phyloP scores from a whole-genome alignment of 2,888 invertebrate genomes.

The Micoletzkya japonica region DNA sequence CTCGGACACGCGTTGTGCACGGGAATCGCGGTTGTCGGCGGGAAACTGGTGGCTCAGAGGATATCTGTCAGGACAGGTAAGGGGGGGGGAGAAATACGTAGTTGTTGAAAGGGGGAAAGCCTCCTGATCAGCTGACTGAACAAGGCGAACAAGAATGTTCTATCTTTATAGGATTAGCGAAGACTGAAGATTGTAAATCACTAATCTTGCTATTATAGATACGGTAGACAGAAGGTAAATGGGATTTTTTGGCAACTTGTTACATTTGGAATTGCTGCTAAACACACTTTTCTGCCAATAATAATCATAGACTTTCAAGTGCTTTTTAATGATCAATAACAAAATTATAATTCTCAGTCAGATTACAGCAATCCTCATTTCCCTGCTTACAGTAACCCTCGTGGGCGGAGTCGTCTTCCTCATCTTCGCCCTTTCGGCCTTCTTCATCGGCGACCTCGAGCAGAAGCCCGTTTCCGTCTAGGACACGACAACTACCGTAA shows the following conservation, averaged over 20 bases:
- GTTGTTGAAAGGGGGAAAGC: no score
- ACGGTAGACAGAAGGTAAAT: background rate
- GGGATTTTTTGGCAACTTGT: no score
- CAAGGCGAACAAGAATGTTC: background rate
- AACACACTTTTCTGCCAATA: background rate
- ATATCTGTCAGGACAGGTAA: conserved; percentile 94
- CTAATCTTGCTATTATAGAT: background rate
- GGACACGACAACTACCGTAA: no score
- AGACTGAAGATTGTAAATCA: background rate
- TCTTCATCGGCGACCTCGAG: conserved; percentile 74
- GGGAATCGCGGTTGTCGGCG: conserved; percentile 92
- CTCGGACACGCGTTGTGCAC: conserved; percentile 94
- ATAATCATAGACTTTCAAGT: background rate
- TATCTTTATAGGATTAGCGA: background rate
- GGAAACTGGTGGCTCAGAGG: conserved; percentile 91
- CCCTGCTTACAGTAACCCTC: conserved; percentile 80
- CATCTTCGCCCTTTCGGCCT: conserved; percentile 86
- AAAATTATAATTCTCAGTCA: no score
- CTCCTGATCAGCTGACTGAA: no score
- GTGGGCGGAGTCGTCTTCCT: conserved; percentile 94
- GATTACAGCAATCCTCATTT: background rate
- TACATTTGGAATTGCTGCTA: no score
- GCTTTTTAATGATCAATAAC: no score
- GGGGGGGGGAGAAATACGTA: no score
- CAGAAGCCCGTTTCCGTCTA: background rate